Conservation (phyloP, 2,113 vertebrate genomes). For the Ctenodactylus gundi region DNA sequence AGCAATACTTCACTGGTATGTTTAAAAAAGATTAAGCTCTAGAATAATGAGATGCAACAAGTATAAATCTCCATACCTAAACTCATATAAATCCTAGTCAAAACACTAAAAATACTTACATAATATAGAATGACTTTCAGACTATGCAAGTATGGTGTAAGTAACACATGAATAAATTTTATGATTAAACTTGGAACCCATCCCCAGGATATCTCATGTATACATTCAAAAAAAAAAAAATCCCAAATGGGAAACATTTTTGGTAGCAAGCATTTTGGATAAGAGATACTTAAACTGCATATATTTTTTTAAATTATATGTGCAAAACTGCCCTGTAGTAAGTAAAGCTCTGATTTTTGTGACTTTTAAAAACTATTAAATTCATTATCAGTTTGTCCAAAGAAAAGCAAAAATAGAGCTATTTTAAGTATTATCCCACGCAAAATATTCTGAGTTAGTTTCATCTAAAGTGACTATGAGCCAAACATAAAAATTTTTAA, state of each 20-base stretch:
- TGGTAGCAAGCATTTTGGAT: not conserved
- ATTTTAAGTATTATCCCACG: not conserved
- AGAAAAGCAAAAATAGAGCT: not conserved
- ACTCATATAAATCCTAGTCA: not conserved
- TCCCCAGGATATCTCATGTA: not conserved
- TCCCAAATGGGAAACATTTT: not conserved
- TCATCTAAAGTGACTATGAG: not conserved
- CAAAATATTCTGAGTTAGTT: not conserved
- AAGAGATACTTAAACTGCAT: not conserved
- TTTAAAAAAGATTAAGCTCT: conserved; percentile 22
- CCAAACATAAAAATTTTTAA: not conserved
- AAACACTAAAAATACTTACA: not conserved
- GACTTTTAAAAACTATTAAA: conserved; percentile 7
- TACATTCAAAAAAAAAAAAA: not conserved
- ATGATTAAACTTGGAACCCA: not conserved
- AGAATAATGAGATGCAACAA: not conserved
- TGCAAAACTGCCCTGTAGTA: not conserved
- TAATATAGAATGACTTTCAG: not conserved
- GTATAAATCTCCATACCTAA: not conserved
- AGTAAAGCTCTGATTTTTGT: not conserved
- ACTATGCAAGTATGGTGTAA: not conserved
- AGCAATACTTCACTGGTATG: not conserved
- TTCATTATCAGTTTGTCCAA: not conserved
- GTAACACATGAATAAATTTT: not conserved
- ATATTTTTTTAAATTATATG: not conserved